Base-by-base conservation (phyloP, 2,113 vertebrate genomes). In the Zapornia atra region DNA sequence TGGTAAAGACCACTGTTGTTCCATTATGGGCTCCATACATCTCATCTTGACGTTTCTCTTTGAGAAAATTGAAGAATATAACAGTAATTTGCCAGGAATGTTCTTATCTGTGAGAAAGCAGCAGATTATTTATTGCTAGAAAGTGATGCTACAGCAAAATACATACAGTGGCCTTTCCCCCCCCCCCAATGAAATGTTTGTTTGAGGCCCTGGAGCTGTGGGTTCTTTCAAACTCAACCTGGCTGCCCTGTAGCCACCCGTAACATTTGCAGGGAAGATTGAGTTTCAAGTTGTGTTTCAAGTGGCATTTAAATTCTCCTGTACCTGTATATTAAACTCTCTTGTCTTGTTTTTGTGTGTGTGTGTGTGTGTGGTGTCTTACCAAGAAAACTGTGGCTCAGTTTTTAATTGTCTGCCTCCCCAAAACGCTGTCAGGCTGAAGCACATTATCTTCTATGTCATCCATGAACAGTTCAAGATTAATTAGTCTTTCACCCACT, bases 401-500 rank as follows among this genome's bases (percentile, higher is more conserved):
- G 3, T 92, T 89, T 95, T 92, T 80, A 96, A 85, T 93, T 94
- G 79, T 71, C n/a, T 82, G 82, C 63, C 73, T 93, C 88, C 84
- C 71, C 77, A 82, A 95, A 82, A 72, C 22, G 42, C 90, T 96
- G 86, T 84, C 80, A 86, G 66, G 57, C 91, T 96, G 90, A 95
- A 34, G 82, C 89, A 59, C 94, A 80, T 92, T 95, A n/a, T 87
- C 82, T 92, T 96, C 78, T 82, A 69, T 46, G 92, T 95, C 83
- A 95, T 63, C 50, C 84, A 71, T 21, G 88, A 94, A 36, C n/a
- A 68, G 82, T 82, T 95, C 64, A 96, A 97, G 92, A 98, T 97
- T 96, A 97, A 97, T 98, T 98, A 97, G 90, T 65, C 93, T 96
- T 97, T 96, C 88, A 42, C 17, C 64, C 72, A 64, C 83, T 97